Conservation (phyloP, 1,140 invertebrate species). For the Trichonephila clavata region DNA sequence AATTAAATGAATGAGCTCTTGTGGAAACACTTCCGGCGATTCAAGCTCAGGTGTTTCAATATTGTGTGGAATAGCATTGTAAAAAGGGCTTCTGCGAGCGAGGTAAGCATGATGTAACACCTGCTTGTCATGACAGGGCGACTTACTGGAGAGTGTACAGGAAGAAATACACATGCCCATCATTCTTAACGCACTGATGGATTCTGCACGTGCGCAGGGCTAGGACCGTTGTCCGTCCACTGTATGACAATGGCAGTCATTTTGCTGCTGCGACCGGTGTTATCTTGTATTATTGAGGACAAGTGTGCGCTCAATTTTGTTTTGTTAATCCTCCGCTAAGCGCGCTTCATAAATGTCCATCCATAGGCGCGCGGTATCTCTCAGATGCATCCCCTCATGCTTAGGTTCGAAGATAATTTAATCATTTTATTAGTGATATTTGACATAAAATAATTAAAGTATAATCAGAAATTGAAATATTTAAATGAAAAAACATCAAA, state of each 20-base stretch:
- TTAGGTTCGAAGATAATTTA: too few species aligned
- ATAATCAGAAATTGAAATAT: too few species aligned
- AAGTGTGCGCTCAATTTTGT: not conserved
- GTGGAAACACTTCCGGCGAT: not conserved
- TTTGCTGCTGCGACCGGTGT: not conserved
- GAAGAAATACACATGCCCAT: not conserved
- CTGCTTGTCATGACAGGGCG: not conserved
- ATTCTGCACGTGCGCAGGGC: not conserved
- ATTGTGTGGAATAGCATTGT: not conserved
- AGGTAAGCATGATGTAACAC: not conserved
- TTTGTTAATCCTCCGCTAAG: too few species aligned
- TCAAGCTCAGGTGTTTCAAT: constrained; percentile 20
- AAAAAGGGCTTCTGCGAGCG: not conserved
- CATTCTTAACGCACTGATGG: not conserved
- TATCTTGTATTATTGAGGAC: not conserved
- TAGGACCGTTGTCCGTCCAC: not conserved
- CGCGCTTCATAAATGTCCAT: too few species aligned
- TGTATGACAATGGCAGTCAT: not conserved
- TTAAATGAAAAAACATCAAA: too few species aligned
- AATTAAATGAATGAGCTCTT: not conserved
- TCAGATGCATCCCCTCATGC: too few species aligned
- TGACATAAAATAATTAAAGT: too few species aligned
- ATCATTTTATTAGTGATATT: too few species aligned
- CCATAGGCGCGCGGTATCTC: too few species aligned
- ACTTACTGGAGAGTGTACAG: not conserved